phyloP scores from a whole-genome alignment of 92 coral and sea anemone species.

The Pocillopora grandis region DNA sequence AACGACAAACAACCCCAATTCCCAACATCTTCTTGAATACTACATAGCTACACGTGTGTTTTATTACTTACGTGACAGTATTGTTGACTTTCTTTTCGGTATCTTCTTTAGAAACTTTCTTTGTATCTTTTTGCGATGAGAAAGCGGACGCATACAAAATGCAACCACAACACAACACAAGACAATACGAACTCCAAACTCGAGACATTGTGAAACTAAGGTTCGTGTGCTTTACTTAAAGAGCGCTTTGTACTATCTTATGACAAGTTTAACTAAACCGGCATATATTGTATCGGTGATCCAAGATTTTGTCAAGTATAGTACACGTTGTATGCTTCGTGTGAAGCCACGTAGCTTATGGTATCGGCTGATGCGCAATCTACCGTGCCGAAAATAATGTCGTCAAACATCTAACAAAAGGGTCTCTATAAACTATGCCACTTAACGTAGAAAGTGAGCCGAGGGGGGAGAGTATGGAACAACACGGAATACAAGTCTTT shows the following conservation, averaged over 20 bases:
- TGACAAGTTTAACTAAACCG: neutral
- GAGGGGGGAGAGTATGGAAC: neutral
- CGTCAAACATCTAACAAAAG: constrained; percentile 26
- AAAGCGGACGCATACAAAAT: constrained; percentile 7
- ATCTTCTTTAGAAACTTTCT: neutral
- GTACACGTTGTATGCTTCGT: neutral
- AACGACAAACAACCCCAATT: neutral
- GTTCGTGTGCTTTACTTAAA: neutral
- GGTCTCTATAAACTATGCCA: neutral
- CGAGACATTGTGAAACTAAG: constrained; percentile 1
- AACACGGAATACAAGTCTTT: neutral
- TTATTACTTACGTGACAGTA: neutral
- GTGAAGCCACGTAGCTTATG: constrained; percentile 31
- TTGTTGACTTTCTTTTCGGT: neutral
- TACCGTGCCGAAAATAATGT: constrained; percentile 25
- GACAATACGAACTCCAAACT: neutral
- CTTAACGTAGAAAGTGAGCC: neutral
- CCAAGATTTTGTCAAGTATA: neutral
- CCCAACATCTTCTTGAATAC: neutral
- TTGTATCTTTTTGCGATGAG: too few relatives aligned
- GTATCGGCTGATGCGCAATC: constrained; percentile 33
- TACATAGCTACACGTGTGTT: neutral
- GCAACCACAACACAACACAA: neutral
- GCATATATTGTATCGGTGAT: neutral
- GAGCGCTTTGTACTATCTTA: neutral